Base-by-base conservation (phyloP, 2,888 invertebrate genomes). In the Philopedon plagiatum region DNA sequence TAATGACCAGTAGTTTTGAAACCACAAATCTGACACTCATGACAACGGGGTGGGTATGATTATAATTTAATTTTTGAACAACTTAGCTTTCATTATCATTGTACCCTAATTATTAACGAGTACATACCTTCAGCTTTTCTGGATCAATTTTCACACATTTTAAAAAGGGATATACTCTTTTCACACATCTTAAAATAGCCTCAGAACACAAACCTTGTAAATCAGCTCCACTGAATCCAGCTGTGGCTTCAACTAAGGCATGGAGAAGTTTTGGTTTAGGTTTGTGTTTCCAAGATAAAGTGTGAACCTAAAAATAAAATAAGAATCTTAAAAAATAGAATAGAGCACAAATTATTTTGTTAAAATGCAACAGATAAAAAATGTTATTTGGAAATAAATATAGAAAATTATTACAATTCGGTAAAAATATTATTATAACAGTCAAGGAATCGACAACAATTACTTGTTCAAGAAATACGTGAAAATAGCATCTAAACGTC, bases 171-270 rank as follows among this genome's bases (percentile, higher is more conserved):
- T 94, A 96, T 0, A 92, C 90, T 80, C 94, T 87, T 71, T 93
- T 88, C 71, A 96, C 85, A 19, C 94, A 93, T 81, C 91, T 91
- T 32, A 91, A 81, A 26, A 93, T 90, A 49, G 96, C 92, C 86
- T 97, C 96, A 0, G 95, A 93, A 84, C 96, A 96, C 8, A 97
- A 83, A 4, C 94, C 93, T 83, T 94, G 93, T 61, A 97, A 85
- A 86, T 97, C 96, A 0, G 96, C 95, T 19, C 96, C 97, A 88
- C 92, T 89, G 86, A 92, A 94, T 26, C 92, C 92, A 34, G 86
- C 85, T 0, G 91, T 90, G 76, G 88, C 87, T 72, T 90, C 89
- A 2, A 92, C 90, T 66, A 93, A 82, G 77, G 88, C 86, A 4
- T 85, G 80, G 4, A 92, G 76, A 76, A 91, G 88, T 44, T 86